Conservation (phyloP, 2,888 invertebrate species). For the Malacosoma neustria region DNA sequence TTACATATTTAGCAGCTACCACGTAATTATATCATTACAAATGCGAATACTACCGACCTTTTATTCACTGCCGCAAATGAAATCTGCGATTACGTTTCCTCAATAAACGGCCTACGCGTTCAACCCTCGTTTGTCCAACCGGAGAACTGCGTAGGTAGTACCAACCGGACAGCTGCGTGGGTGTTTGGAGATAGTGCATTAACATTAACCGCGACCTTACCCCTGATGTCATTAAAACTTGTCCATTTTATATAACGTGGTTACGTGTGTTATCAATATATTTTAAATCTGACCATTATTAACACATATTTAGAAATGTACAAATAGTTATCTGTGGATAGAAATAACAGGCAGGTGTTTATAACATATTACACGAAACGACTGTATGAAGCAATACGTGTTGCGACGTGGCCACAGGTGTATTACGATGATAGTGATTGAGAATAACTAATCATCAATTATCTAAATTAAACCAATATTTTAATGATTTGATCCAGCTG, state of each 20-base stretch:
- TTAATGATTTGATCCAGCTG: no score
- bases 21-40: no score
- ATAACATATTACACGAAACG: neutral
- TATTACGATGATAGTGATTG: no score
- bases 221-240: conserved; percentile 18
- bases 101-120: neutral
- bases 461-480: no score
- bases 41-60: no score
- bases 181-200: conserved; percentile 20
- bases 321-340: neutral
- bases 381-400: neutral
- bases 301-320: neutral
- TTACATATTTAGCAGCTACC: no score
- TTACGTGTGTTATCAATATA: neutral
- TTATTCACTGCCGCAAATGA: no score
- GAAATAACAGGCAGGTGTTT: neutral
- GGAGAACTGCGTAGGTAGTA: conserved; percentile 14
- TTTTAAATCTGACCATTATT: neutral
- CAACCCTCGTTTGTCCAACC: neutral
- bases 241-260: conserved; percentile 3
- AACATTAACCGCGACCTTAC: conserved; percentile 17
- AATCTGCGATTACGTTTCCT: no score
- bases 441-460: no score
- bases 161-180: conserved; percentile 20
- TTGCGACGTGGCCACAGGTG: neutral